Conservation (phyloP, 2,113 vertebrate species). For the Pelobates fuscus region DNA sequence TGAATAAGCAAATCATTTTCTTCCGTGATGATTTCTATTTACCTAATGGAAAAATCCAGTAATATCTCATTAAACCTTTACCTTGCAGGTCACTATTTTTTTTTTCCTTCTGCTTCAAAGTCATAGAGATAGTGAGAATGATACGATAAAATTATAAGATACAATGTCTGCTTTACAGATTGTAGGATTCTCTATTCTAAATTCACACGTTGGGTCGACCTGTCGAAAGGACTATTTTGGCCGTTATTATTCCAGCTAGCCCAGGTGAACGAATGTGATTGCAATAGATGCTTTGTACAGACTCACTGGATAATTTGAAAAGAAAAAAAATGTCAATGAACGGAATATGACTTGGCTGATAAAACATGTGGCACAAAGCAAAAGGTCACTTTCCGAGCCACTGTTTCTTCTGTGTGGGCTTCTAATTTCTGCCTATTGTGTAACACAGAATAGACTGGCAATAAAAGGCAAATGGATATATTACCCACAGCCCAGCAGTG, state of each 20-base stretch:
- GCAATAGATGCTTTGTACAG: conserved; percentile 21
- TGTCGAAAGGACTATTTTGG: background rate
- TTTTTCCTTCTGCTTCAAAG: background rate
- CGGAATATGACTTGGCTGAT: conserved; percentile 36
- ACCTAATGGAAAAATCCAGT: too few relatives aligned
- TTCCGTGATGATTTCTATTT: too few relatives aligned
- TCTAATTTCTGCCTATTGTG: conserved; percentile 44
- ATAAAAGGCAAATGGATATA: conserved; percentile 48
- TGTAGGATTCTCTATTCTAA: background rate
- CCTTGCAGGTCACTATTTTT: background rate
- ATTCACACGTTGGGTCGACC: background rate
- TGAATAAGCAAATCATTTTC: too few relatives aligned
- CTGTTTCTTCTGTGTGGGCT: conserved; percentile 14
- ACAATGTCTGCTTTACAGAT: background rate
- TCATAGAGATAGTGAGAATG: background rate
- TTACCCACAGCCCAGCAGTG: conserved; percentile 24
- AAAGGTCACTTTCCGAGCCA: conserved; percentile 43
- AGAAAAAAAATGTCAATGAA: conserved; percentile 46
- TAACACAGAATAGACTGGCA: conserved; percentile 32
- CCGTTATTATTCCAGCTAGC: background rate
- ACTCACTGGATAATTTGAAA: conserved; percentile 34
- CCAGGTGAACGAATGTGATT: conserved; percentile 9
- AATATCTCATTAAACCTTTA: background rate
- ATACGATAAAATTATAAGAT: background rate
- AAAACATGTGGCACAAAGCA: conserved; percentile 24